Evolutionary conservation across 2,113 vertebrate genomes (phyloP), one percentile per base, ranked within the genome.

Genomic region (Antigone vipio): DNA sequence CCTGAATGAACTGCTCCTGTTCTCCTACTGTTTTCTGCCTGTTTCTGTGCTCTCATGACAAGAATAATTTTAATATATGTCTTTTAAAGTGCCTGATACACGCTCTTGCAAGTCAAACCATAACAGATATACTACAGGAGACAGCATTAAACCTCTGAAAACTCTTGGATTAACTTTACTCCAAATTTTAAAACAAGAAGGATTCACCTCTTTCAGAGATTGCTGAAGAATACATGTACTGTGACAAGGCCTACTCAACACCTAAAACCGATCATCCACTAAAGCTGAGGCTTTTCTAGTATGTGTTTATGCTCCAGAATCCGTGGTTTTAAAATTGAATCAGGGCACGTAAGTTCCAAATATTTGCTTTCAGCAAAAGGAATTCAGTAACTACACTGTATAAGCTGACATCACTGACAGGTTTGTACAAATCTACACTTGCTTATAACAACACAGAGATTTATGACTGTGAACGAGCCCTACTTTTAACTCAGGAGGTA

Each of bases 401-500:
- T 50, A 56, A 71, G 23, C 16, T 75, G 64, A 75, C 77, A 85
- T 78, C 35, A 6, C 56, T 35, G 34, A 45, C 69, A 91, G 24
- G 58, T 75, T 44, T 71, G 55, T 76, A 81, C 89, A 95, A 76
- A 79, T 67, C 87, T 68, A 52, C 17, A 6, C 29, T 87, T 75
- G 64, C 60, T 78, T 64, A n/a, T 5, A 87, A 72, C 42, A 26
- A 73, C 86, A 67, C 1, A 35, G 73, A 91, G 45, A 56, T 64
- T 75, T 94, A 89, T 38, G 94, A 6, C 44, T 49, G 53, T 89
- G 73, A 56, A 75, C 4, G 34, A 96, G 84, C 20, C 89, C 89
- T 89, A 85, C 89, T 88, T 95, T 42, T 72, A 81, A 78, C 66
- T 72, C 58, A 60, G 84, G 79, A 95, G 82, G 81, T 71, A 94